phyloP scores from a whole-genome alignment of 2,888 invertebrate species.

The Argyresthia goedartella region DNA sequence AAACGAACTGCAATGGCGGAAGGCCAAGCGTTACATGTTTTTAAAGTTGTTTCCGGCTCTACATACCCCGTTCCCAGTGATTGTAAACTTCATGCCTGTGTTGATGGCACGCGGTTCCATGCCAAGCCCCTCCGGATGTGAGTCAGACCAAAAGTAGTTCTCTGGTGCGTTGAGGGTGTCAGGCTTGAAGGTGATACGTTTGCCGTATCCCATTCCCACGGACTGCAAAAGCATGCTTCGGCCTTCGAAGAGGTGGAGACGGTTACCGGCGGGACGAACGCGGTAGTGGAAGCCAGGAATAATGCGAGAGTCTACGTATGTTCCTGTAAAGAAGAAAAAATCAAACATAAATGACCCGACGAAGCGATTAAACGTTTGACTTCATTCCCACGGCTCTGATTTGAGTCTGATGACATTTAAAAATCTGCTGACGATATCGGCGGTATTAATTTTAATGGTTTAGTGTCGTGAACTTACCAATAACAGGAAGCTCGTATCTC shows the following conservation, averaged over 20 bases:
- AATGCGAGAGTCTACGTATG: conserved; percentile 79
- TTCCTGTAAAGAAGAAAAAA: conserved; percentile 51
- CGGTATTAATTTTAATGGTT: too few relatives aligned
- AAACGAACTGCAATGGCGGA: too few relatives aligned
- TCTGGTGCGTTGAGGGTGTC: conserved; percentile 71
- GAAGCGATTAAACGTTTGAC: too few relatives aligned
- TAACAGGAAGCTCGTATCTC: conserved; percentile 77
- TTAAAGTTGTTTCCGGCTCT: background rate
- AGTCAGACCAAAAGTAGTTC: conserved; percentile 85
- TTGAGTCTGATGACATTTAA: too few relatives aligned
- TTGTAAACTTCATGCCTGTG: conserved; percentile 75
- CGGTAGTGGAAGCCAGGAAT: conserved; percentile 81
- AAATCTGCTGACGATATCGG: too few relatives aligned
- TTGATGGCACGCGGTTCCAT: conserved; percentile 76
- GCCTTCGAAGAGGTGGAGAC: conserved; percentile 75
- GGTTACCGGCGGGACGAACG: conserved; percentile 76
- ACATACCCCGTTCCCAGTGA: conserved; percentile 72
- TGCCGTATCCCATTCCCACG: conserved; percentile 83
- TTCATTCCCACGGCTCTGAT: too few relatives aligned
- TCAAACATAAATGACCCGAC: background rate
- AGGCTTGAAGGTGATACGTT: conserved; percentile 79
- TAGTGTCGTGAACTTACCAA: conserved; percentile 58
- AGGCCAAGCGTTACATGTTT: too few relatives aligned
- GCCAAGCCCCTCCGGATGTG: conserved; percentile 78
- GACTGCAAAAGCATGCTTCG: conserved; percentile 73